phyloP scores from a whole-genome alignment of 2,888 invertebrate genomes.

The Drosophila siamana region DNA sequence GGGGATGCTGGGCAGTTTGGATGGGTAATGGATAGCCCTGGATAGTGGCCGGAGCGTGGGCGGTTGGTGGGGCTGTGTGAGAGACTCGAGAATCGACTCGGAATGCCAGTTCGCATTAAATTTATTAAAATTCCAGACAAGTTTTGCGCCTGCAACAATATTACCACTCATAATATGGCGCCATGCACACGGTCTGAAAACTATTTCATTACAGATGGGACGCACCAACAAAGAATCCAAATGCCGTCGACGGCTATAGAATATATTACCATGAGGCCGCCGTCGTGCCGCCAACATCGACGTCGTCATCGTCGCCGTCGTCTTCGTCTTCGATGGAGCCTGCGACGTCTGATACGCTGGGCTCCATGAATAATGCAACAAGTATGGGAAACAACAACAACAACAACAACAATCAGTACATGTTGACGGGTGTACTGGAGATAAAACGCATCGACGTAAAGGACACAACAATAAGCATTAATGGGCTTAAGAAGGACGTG shows the following conservation, averaged over 20 bases:
- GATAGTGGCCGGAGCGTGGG: not conserved
- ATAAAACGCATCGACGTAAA: constrained; percentile 91
- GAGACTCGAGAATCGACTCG: constrained; percentile 15
- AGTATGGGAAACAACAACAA: constrained; percentile 64
- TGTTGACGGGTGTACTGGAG: constrained; percentile 82
- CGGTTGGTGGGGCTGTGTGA: not conserved
- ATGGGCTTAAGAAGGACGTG: constrained; percentile 90
- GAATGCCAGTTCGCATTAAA: constrained; percentile 61
- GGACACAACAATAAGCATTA: constrained; percentile 89
- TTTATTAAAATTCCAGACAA: constrained; percentile 80
- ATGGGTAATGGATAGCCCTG: not conserved
- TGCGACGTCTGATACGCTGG: constrained; percentile 55
- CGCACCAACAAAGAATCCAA: constrained; percentile 92
- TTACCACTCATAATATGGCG: constrained; percentile 77
- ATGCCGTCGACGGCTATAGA: constrained; percentile 92
- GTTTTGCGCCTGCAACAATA: constrained; percentile 80
- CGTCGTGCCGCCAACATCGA: constrained; percentile 65
- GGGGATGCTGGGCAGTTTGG: not conserved
- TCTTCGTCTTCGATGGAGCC: constrained; percentile 56
- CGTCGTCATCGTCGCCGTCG: constrained; percentile 25
- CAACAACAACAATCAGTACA: constrained; percentile 55
- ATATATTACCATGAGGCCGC: constrained; percentile 92
- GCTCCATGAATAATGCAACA: constrained; percentile 81
- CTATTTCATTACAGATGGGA: constrained; percentile 88
- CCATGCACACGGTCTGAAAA: constrained; percentile 69